These are phyloP conservation scores for Bugula neritina DNA, from an alignment of 2,888 invertebrate species.

Conservation along the genomic window DNA sequence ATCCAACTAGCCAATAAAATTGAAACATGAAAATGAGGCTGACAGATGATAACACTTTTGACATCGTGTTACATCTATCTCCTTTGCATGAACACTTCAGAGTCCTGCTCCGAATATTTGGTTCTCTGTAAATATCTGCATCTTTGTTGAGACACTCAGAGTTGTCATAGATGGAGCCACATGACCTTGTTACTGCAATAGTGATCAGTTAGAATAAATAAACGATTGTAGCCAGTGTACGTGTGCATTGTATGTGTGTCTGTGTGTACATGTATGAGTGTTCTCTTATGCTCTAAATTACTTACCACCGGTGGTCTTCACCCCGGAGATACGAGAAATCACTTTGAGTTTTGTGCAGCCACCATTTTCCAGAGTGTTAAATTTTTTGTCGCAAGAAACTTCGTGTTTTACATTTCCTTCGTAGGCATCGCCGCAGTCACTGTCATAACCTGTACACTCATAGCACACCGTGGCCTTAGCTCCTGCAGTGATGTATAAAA, in stretches of 20 bases:
- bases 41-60: no score
- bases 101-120: not conserved
- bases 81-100: not conserved
- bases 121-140: not conserved
- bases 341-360: conserved; percentile 5
- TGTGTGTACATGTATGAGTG: no score
- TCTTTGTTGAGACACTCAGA: not conserved
- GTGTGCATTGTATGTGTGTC: no score
- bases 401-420: not conserved
- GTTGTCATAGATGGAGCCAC: not conserved
- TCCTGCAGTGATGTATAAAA: no score
- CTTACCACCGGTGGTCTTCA: not conserved
- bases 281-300: no score
- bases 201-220: not conserved
- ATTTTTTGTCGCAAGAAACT: not conserved
- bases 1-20: no score
- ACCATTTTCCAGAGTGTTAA: not conserved
- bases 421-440: conserved; percentile 8
- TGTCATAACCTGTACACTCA: conserved; percentile 6
- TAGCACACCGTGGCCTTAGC: not conserved
- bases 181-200: not conserved
- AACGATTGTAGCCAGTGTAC: no score
- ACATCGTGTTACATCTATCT: not conserved
- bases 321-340: not conserved
- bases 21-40: no score